Evolutionary conservation across 2,888 invertebrate genomes (phyloP).

Genomic region (Acrobasis consociella): DNA sequence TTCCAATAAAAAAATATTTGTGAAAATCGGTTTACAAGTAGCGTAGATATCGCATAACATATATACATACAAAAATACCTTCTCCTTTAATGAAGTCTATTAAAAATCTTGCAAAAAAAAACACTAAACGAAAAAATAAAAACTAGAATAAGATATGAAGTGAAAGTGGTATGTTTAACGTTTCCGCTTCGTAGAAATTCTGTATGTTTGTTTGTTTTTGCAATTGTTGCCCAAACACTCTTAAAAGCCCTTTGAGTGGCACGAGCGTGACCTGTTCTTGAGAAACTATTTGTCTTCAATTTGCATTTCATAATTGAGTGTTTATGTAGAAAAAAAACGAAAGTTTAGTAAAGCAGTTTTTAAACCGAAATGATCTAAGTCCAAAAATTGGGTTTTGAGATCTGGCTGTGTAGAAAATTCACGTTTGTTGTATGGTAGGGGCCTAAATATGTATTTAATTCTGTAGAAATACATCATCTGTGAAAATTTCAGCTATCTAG

Average conservation of each 20-base stretch:
- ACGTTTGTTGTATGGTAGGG: no score
- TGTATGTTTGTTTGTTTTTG: slow-evolving; percentile 21
- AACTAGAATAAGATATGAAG: slow-evolving; percentile 20
- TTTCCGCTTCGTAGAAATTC: slow-evolving; percentile 20
- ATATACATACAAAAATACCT: no score
- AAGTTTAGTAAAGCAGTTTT: neutral
- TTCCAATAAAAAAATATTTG: no score
- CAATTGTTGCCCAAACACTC: slow-evolving; percentile 22
- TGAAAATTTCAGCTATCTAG: no score
- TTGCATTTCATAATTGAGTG: slow-evolving; percentile 1
- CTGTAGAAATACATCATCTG: no score
- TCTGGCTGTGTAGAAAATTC: no score
- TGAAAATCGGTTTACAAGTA: no score
- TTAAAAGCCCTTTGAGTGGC: slow-evolving; percentile 18
- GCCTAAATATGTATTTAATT: no score
- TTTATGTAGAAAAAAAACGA: neutral
- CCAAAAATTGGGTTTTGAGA: no score
- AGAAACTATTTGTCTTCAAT: slow-evolving; percentile 7
- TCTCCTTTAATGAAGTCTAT: neutral
- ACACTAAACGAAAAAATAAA: slow-evolving; percentile 11
- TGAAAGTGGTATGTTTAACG: slow-evolving; percentile 41
- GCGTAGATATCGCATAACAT: no score
- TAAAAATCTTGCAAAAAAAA: neutral
- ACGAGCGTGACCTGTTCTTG: slow-evolving; percentile 10
- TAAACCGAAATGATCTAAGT: neutral